These are phyloP conservation scores for Perognathus longimembris DNA, from an alignment of 2,113 vertebrate species.

Conservation along the genomic window DNA sequence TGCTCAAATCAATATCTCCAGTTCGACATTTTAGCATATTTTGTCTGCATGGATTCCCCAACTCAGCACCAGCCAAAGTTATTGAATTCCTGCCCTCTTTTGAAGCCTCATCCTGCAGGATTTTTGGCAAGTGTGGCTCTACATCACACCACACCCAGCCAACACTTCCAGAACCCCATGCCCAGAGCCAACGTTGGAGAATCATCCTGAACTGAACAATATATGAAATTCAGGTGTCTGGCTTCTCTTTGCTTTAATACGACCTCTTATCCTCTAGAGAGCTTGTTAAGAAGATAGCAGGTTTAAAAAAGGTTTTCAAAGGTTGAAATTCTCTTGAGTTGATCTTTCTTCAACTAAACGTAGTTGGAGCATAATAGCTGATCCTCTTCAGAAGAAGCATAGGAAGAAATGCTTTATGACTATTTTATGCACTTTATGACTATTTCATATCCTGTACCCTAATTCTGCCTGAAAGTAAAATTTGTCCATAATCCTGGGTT, in stretches of 20 bases:
- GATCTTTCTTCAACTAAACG: constrained; percentile 16
- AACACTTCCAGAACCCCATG: background rate
- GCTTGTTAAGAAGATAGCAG: background rate
- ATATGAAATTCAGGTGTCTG: background rate
- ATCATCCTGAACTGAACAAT: background rate
- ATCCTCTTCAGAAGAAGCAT: background rate
- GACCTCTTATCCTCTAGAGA: background rate
- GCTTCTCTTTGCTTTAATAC: background rate
- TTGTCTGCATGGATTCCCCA: background rate
- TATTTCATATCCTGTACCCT: background rate
- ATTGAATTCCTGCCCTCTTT: background rate
- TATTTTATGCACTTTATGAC: background rate
- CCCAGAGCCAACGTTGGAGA: background rate
- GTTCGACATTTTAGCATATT: background rate
- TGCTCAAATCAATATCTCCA: background rate
- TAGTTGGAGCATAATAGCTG: background rate
- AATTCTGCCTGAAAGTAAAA: constrained; percentile 4
- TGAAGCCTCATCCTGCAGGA: background rate
- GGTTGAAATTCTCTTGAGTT: background rate
- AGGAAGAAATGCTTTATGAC: background rate
- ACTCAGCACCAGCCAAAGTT: background rate
- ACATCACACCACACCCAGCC: background rate
- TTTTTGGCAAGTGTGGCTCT: background rate
- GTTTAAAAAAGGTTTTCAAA: constrained; percentile 44
- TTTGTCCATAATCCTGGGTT: background rate